Evolutionary conservation across 92 coral and sea anemone species (phyloP), one percentile per base, ranked within the genome.

Genomic region (Desmophyllum pertusum): DNA sequence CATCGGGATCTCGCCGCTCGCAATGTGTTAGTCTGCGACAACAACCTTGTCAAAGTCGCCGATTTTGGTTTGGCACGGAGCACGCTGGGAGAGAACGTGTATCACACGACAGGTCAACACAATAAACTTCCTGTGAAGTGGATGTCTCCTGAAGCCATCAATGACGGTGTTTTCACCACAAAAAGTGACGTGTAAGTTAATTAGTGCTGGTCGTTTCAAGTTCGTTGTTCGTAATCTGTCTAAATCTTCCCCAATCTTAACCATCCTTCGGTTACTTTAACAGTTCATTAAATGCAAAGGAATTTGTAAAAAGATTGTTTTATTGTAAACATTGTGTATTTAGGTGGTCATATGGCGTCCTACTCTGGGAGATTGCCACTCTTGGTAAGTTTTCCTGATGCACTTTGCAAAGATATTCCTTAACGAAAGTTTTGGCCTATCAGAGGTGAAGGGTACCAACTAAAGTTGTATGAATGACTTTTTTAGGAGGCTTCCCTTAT

Each of bases 1-100:
- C 65, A 59, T 59, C 65, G 65, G 4, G 65, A 59, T 27, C 65
- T 59, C 35, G 65, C 65, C 33, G 65, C 73, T 36, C 73, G 73
- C 29, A 68, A 68, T 39, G 73, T 68, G 11, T 39, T 68, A 39
- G 73, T 68, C 73, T 68, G 45, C 10, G 73, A 68, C 11, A 39
- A 68, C n/a, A 68, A 68, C 11, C 45, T 68, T 35, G 73, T 68
- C 40, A 68, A 68, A 68, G 29, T 68, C 40, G 73, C 73, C 13
- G 73, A 68, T 39, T 68, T 68, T 39, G 73, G 73, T 36, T 68
- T 68, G 73, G 73, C 73, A 42, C 73, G 73, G 13, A 35, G 73
- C 40, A 68, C 45, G 27, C 73, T 17, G 73, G 73, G 45, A 68
- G 73, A 68, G 43, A 68, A 68, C 33, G 73, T 39, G 43, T 68